A percentile compares a stretch with the other conserved stretches of the same genome.
These are phyloP conservation scores for Dendrolimus kikuchii DNA, from an alignment of 1,140 invertebrate genomes.

Conservation along the genomic window DNA sequence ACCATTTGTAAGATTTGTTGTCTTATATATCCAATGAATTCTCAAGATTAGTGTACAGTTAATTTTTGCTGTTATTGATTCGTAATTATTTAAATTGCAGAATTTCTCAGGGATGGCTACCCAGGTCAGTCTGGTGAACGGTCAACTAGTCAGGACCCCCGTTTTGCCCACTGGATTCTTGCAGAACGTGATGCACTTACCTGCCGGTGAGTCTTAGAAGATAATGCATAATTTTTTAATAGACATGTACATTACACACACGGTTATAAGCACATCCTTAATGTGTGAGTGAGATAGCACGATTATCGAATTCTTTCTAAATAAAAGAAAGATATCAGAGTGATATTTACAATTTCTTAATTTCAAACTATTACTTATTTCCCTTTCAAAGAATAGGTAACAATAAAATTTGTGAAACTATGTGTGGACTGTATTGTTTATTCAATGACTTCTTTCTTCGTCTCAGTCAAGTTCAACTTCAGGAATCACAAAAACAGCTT, in stretches of 20 bases:
- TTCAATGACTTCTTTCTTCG: no score
- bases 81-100: constrained; percentile 31
- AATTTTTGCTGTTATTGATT: constrained; percentile 2
- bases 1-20: no score
- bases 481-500: constrained; percentile 15
- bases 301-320: no score
- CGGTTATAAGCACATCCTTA: not conserved
- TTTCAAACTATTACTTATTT: no score
- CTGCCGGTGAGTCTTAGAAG: constrained; percentile 38
- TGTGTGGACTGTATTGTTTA: no score
- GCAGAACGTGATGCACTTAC: constrained; percentile 72
- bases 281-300: no score
- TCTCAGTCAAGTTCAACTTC: constrained; percentile 1
- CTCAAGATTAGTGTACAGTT: no score
- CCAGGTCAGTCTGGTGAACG: constrained; percentile 69
- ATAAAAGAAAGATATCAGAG: no score
- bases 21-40: no score
- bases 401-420: no score
- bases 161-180: constrained; percentile 71
- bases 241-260: not conserved
- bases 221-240: not conserved
- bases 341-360: no score
- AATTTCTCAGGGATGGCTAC: constrained; percentile 63
- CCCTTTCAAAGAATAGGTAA: no score
- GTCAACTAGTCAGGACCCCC: constrained; percentile 78